Conservation (phyloP, 2,888 invertebrate genomes). For the Chorisops tibialis region DNA sequence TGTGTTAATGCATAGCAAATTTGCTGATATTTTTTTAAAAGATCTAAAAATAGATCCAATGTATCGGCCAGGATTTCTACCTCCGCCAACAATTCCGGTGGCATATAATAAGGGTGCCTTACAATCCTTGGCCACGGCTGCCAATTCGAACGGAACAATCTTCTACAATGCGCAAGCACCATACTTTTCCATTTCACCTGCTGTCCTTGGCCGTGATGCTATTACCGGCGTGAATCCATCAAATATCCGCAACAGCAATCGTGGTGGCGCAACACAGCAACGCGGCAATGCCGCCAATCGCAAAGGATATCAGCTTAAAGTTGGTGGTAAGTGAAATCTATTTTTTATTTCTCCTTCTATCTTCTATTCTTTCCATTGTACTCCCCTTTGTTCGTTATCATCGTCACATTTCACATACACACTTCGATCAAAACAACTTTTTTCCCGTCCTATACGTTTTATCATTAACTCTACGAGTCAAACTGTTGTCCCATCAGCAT, state of each 20-base stretch:
- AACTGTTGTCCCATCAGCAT: neutral
- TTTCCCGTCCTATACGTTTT: neutral
- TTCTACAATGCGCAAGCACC: conserved; percentile 36
- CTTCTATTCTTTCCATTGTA: conserved; percentile 14
- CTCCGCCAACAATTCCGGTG: conserved; percentile 33
- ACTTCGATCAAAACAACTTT: neutral
- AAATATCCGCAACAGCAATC: conserved; percentile 24
- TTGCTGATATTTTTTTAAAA: neutral
- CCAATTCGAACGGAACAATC: conserved; percentile 34
- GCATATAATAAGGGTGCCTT: conserved; percentile 35
- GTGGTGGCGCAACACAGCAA: conserved; percentile 3
- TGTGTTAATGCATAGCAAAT: neutral
- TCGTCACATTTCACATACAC: neutral
- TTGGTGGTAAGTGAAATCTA: conserved; percentile 38
- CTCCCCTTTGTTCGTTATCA: conserved; percentile 28
- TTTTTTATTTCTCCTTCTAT: conserved; percentile 23
- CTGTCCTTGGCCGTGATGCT: conserved; percentile 35
- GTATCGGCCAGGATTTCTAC: conserved; percentile 38
- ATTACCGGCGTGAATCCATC: conserved; percentile 35
- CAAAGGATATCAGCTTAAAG: conserved; percentile 41
- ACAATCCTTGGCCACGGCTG: conserved; percentile 32
- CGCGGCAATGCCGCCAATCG: conserved; percentile 31
- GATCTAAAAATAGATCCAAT: conserved; percentile 36
- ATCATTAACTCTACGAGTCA: neutral
- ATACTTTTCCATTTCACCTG: conserved; percentile 37